Conservation (phyloP, 2,797 vertebrate species). For the Astyanax mexicanus region DNA sequence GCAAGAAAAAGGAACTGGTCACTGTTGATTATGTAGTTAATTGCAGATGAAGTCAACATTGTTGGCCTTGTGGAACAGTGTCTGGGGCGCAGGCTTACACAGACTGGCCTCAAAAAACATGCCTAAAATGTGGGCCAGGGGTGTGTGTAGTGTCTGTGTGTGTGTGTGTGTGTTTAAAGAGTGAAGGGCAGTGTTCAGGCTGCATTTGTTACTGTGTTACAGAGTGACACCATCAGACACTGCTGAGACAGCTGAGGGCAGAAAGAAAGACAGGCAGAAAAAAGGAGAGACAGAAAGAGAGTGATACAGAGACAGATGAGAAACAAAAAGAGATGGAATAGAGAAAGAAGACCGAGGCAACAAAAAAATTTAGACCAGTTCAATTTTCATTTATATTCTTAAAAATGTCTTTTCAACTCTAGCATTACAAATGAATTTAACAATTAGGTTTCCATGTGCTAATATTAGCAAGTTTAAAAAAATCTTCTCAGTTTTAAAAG, state of each 20-base stretch:
- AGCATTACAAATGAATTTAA: too few species aligned
- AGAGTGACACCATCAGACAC: conserved; percentile 29
- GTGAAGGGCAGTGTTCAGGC: conserved; percentile 22
- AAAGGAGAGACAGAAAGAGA: neutral
- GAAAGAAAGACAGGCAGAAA: neutral
- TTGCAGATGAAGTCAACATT: conserved; percentile 14
- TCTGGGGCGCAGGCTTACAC: neutral
- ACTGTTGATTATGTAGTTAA: too few species aligned
- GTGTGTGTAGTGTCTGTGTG: conserved; percentile 14
- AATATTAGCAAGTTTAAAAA: too few species aligned
- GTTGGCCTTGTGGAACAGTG: neutral
- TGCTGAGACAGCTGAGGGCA: conserved; percentile 22
- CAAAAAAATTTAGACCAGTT: too few species aligned
- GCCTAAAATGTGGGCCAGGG: conserved; percentile 23
- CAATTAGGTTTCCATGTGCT: too few species aligned
- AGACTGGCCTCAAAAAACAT: neutral
- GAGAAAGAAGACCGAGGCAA: neutral
- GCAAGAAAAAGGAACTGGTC: neutral
- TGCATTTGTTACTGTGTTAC: conserved; percentile 25
- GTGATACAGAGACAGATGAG: neutral
- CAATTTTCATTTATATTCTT: too few species aligned
- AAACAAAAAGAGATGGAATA: too few species aligned
- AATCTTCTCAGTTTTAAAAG: too few species aligned
- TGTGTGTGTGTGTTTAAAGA: conserved; percentile 12
- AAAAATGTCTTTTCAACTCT: too few species aligned